Conservation (phyloP, 2,797 vertebrate genomes). For the Podarcis lilfordi region DNA sequence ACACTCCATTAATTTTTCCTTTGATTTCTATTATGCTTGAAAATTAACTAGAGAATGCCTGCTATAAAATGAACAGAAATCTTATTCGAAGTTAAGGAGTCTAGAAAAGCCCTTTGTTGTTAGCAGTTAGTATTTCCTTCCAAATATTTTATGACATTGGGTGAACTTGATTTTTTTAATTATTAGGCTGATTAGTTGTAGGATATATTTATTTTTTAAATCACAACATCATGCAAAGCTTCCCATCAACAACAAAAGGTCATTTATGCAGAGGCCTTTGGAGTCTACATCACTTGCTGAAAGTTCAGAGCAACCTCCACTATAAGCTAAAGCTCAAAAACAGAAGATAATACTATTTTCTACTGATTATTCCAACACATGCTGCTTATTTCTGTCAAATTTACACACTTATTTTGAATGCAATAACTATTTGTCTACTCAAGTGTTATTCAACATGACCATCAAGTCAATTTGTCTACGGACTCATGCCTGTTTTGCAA, state of each 20-base stretch:
- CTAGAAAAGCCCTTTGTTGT: slow-evolving; percentile 20
- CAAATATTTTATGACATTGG: neutral
- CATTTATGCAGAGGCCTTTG: neutral
- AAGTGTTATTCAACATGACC: too few species aligned
- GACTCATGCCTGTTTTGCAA: neutral
- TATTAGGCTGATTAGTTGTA: neutral
- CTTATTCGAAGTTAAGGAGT: slow-evolving; percentile 24
- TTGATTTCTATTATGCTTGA: slow-evolving; percentile 6
- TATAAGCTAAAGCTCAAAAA: neutral
- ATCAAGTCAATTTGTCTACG: neutral
- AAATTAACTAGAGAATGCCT: neutral
- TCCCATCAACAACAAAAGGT: neutral
- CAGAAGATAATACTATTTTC: neutral
- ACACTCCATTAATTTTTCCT: neutral
- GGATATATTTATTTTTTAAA: neutral
- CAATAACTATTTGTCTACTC: neutral
- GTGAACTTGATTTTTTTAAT: neutral
- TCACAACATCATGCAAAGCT: neutral
- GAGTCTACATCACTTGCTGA: neutral
- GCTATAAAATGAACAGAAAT: slow-evolving; percentile 6
- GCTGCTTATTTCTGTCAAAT: too few species aligned
- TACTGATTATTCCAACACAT: too few species aligned
- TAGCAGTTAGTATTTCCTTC: slow-evolving; percentile 2
- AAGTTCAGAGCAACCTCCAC: too few species aligned
- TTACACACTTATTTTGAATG: neutral